Base-by-base conservation (phyloP, 2,797 vertebrate genomes). In the Brachyalestes nurse region DNA sequence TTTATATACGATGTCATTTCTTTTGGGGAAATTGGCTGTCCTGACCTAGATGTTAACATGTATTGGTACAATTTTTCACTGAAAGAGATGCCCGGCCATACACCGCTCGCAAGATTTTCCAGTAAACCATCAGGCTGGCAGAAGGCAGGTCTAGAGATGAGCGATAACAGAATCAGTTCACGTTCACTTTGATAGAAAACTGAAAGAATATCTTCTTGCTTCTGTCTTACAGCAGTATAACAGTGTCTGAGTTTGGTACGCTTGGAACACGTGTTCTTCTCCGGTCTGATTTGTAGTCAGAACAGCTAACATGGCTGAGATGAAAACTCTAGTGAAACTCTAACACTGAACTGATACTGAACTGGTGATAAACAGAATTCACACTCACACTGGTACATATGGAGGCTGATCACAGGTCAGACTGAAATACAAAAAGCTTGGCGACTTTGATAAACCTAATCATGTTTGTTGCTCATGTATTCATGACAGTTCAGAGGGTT, bases 101-200 rank as follows among this genome's bases (percentile, higher is more conserved):
- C 10, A 42, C 47, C 25, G 28, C 64, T 51, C 19, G 34, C 25
- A 49, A 23, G 23, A 10, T 62, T 69, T 23, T 66, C 17, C 49
- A 72, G 34, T 62, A 83, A 75, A 34, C 23, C 25, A 55, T 75
- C 42, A 4, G 34, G 47, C 23, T 38, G 17, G 60, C 53, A 6
- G 34, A 13, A 80, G 77, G 53, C 57, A 19, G 45, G 74, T 51
- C 28, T 57, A 25, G 60, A 78, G 78, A 75, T 62, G 78, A 79
- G 72, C 65, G 60, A 72, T 72, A 72, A 64, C 69, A 72, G 40
- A 49, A 79, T 25, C 38, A 5, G 25, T 45, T 61, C 49, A 72
- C 71, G 75, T 64, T 71, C 65, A 62, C 42, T 60, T 65, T 51
- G 5, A 72, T 57, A 61, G 6, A 53, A 53, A 75, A 23, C 69